Evolutionary conservation across 2,113 vertebrate genomes (phyloP), one percentile per base, ranked within the genome.

Genomic region (Brachyistius frenatus): DNA sequence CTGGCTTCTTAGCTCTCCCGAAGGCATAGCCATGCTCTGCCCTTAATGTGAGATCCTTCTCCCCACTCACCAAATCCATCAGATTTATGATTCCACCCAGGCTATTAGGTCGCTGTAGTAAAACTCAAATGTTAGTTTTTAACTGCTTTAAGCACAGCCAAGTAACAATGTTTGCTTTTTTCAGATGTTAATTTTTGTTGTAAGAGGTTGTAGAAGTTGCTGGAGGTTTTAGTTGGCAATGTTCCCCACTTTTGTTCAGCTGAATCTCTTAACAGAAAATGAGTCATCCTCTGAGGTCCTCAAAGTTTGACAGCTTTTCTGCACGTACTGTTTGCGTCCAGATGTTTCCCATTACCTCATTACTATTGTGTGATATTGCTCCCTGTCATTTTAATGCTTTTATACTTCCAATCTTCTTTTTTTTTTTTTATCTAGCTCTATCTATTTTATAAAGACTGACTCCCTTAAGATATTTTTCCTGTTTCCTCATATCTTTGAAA

Each of bases 1-100:
- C 73, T 46, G 76, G 61, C 62, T 90, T 62, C 80, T 68, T n/a
- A 49, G 67, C 67, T 74, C 73, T 87, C 57, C 80, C 73, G 31
- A 31, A 64, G 58, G 61, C 74, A 74, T 30, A 50, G 61, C 81
- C 56, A 52, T 60, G 66, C 78, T 88, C 66, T 81, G 49, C 53
- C 54, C 61, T 66, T 74, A 76, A 83, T 82, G 78, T 60, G 52
- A 63, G 76, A 73, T 47, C 58, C 67, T 83, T 83, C 55, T 81
- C 70, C 54, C 55, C 64, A 36, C 73, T 83, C 82, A 79, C 65
- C 81, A 87, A 74, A 85, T 85, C 58, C 74, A 84, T 85, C 85
- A 85, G 15, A 63, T 88, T 85, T 90, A 86, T 78, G 76, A 79
- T 77, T 80, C 60, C 77, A 71, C 71, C 61, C 56, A 70, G 57